Evolutionary conservation across 2,888 invertebrate species (phyloP).

Genomic region (Kuschelorhynchus macadamiae): DNA sequence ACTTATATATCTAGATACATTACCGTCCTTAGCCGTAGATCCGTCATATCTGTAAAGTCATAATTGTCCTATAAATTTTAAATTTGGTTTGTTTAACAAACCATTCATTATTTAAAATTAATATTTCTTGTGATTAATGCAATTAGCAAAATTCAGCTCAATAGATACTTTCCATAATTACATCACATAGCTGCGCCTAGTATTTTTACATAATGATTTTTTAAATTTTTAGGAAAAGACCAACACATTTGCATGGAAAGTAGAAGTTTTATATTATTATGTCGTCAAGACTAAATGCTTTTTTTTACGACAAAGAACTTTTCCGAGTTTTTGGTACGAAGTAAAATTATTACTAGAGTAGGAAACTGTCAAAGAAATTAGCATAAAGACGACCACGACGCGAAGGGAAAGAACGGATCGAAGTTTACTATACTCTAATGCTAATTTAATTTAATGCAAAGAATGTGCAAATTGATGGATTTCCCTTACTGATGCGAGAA

Average conservation of each 20-base stretch:
- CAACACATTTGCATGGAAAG: conserved; percentile 13
- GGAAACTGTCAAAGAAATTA: conserved; percentile 38
- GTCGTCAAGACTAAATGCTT: conserved; percentile 24
- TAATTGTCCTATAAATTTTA: no score
- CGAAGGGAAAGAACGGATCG: conserved; percentile 3
- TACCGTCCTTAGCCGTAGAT: no score
- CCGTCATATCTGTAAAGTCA: no score
- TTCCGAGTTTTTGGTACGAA: conserved; percentile 9
- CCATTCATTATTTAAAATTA: no score
- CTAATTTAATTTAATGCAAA: conserved; percentile 36
- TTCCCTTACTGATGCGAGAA: conserved; percentile 2
- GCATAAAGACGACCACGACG: conserved; percentile 28
- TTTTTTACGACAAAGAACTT: conserved; percentile 9
- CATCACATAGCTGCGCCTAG: no score
- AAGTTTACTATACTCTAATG: conserved; percentile 23
- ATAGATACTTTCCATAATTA: no score
- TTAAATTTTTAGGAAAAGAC: neutral
- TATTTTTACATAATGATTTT: no score
- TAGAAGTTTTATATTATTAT: conserved; percentile 17
- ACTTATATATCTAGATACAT: no score
- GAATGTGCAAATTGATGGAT: conserved; percentile 36
- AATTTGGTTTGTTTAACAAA: no score
- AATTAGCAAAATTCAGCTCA: no score
- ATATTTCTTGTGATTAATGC: no score
- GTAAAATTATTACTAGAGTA: conserved; percentile 22